A percentile compares a stretch with the other conserved stretches of the same genome.
Conservation (phyloP, 2,113 vertebrate species). For the Polypterus senegalus region DNA sequence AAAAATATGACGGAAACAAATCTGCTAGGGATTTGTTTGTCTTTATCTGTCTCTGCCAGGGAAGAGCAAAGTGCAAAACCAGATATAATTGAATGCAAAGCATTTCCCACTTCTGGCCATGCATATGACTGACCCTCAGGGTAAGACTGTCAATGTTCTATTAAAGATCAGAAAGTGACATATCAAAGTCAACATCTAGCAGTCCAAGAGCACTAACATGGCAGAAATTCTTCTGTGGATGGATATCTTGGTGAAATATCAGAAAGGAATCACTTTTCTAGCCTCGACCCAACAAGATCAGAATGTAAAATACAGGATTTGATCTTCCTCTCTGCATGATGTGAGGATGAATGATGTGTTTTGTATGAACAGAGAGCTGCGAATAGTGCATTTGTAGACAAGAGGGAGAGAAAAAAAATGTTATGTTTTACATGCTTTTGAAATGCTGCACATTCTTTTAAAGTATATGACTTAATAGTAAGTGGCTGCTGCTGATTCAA, state of each 20-base stretch:
- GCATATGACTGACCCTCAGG: slow-evolving; percentile 57
- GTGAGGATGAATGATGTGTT: slow-evolving; percentile 61
- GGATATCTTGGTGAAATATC: slow-evolving; percentile 61
- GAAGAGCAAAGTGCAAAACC: slow-evolving; percentile 41
- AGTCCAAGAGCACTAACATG: slow-evolving; percentile 64
- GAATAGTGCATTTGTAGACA: slow-evolving; percentile 71
- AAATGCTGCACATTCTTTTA: slow-evolving; percentile 32
- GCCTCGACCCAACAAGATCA: slow-evolving; percentile 65
- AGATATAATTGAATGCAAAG: slow-evolving; percentile 59
- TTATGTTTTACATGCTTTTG: slow-evolving; percentile 61
- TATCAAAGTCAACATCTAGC: slow-evolving; percentile 69
- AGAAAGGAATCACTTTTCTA: slow-evolving; percentile 59
- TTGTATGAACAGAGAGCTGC: slow-evolving; percentile 74
- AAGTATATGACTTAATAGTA: too few species aligned
- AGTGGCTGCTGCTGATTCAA: too few species aligned
- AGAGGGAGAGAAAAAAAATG: slow-evolving; percentile 72
- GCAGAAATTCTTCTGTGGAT: slow-evolving; percentile 68
- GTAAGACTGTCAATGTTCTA: slow-evolving; percentile 63
- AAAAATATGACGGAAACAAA: slow-evolving; percentile 29
- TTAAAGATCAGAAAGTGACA: slow-evolving; percentile 71
- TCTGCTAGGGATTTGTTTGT: slow-evolving; percentile 64
- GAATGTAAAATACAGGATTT: slow-evolving; percentile 78
- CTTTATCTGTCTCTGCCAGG: slow-evolving; percentile 52
- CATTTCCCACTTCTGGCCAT: slow-evolving; percentile 47
- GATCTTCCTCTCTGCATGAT: slow-evolving; percentile 62